These are phyloP conservation scores for Microtus pennsylvanicus DNA, from an alignment of 2,113 vertebrate genomes.

Conservation along the genomic window DNA sequence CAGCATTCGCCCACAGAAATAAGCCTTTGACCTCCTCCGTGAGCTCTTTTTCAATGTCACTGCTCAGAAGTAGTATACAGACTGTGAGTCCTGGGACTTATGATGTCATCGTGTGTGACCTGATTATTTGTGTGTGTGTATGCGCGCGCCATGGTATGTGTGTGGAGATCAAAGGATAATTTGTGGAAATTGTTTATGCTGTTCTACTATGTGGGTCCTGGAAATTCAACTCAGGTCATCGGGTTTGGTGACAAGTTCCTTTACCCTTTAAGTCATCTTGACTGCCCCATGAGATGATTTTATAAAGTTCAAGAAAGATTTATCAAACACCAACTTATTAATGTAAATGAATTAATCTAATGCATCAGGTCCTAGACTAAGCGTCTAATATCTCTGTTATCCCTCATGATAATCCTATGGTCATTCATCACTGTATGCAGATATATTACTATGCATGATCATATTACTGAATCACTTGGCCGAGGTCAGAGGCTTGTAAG, in stretches of 20 bases:
- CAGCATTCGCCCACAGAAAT: background rate
- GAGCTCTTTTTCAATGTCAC: background rate
- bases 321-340: constrained; percentile 2
- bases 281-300: background rate
- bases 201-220: background rate
- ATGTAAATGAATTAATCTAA: background rate
- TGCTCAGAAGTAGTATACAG: background rate
- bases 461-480: background rate
- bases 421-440: background rate
- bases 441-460: background rate
- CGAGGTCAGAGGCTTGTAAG: background rate
- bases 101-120: background rate
- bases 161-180: background rate
- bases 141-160: background rate
- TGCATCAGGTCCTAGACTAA: background rate
- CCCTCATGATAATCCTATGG: background rate
- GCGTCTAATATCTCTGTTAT: background rate
- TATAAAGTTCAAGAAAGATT: constrained; percentile 9
- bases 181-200: background rate
- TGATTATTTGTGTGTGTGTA: background rate
- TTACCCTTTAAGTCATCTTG: background rate
- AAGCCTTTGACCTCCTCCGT: background rate
- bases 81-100: background rate
- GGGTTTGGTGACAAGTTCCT: background rate
- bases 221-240: background rate